Conservation (phyloP, 2,888 invertebrate genomes). For the Meganola albula region DNA sequence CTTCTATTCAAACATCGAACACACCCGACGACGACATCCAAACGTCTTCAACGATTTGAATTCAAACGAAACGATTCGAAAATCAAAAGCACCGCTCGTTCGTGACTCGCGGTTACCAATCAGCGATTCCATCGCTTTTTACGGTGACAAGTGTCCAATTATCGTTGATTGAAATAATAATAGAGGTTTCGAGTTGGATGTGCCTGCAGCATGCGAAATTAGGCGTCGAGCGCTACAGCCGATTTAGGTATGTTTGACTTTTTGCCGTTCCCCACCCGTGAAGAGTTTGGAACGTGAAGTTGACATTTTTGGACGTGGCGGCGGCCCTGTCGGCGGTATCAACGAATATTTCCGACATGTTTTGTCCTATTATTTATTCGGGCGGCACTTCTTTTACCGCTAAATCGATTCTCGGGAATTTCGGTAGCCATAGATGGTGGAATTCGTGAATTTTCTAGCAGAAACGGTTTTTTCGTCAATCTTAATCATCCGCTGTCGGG, state of each 20-base stretch:
- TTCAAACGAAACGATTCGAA: constrained; percentile 41
- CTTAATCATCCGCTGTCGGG: constrained; percentile 51
- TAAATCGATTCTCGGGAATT: constrained; percentile 56
- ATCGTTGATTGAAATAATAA: constrained; percentile 71
- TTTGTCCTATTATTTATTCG: constrained; percentile 61
- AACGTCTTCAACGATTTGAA: constrained; percentile 43
- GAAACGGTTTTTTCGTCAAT: constrained; percentile 50
- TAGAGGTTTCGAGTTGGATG: constrained; percentile 43
- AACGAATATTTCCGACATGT: constrained; percentile 52
- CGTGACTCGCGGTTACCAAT: constrained; percentile 43
- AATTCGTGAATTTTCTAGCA: constrained; percentile 39
- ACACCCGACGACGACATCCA: constrained; percentile 28
- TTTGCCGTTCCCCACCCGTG: constrained; percentile 64
- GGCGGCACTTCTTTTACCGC: constrained; percentile 44
- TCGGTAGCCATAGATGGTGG: constrained; percentile 29
- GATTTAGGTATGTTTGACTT: constrained; percentile 33
- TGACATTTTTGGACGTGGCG: constrained; percentile 54
- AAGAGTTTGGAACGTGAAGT: constrained; percentile 44
- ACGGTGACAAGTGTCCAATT: constrained; percentile 69
- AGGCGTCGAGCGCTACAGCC: constrained; percentile 33
- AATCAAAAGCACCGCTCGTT: constrained; percentile 49
- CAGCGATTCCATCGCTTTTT: constrained; percentile 49
- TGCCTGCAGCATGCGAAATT: constrained; percentile 56
- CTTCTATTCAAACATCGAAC: background rate
- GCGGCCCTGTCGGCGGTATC: constrained; percentile 45